Conservation (phyloP, 2,888 invertebrate species). For the Drosophila suboccidentalis region DNA sequence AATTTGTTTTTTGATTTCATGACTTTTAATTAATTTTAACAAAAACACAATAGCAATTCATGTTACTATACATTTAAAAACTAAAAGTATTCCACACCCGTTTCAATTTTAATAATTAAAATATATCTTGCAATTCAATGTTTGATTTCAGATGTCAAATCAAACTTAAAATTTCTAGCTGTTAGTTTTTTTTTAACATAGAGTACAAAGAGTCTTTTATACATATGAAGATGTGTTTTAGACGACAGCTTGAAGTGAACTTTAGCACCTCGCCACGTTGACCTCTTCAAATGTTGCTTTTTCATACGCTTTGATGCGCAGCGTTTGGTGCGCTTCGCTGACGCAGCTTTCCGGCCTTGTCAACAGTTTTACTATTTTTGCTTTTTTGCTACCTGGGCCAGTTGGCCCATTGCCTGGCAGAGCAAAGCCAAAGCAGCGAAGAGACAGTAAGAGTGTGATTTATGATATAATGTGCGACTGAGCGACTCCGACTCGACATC, state of each 20-base stretch:
- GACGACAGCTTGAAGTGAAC: slow-evolving; percentile 40
- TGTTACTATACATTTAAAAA: too few species aligned
- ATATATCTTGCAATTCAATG: not conserved
- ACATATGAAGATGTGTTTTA: slow-evolving; percentile 7
- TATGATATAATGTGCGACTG: slow-evolving; percentile 82
- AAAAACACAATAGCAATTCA: too few species aligned
- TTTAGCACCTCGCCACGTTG: slow-evolving; percentile 24
- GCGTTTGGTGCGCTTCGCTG: slow-evolving; percentile 86
- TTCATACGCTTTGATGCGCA: slow-evolving; percentile 74
- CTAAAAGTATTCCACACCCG: too few species aligned
- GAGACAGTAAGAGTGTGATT: slow-evolving; percentile 41
- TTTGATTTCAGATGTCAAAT: not conserved
- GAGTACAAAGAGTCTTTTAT: not conserved
- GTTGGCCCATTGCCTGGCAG: slow-evolving; percentile 24
- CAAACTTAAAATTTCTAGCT: not conserved
- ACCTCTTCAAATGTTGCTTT: slow-evolving; percentile 12
- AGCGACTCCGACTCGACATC: slow-evolving; percentile 74
- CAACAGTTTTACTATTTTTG: slow-evolving; percentile 10
- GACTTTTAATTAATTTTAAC: too few species aligned
- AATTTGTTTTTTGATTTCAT: too few species aligned
- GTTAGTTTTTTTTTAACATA: not conserved
- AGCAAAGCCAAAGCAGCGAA: slow-evolving; percentile 22
- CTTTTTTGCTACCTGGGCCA: slow-evolving; percentile 38
- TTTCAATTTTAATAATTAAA: not conserved
- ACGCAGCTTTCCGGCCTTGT: slow-evolving; percentile 74